Conservation (phyloP, 2,888 invertebrate species). For the Stratiomys singularior region DNA sequence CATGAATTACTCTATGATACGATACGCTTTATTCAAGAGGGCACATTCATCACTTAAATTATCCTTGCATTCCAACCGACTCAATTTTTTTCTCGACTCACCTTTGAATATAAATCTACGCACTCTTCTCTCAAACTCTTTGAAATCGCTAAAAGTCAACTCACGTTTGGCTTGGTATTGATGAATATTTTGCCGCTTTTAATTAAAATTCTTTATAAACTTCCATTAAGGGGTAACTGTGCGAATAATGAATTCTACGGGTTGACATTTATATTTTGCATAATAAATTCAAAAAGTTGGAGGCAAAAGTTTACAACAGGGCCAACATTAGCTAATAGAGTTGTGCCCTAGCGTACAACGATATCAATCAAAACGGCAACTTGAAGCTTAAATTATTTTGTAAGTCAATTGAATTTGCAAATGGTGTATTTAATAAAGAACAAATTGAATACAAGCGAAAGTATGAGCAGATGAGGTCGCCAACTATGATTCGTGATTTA, state of each 20-base stretch:
- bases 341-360: background rate
- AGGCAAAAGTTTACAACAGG: background rate
- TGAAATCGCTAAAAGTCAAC: conserved; percentile 4
- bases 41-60: too few relatives aligned
- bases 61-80: too few relatives aligned
- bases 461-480: too few relatives aligned
- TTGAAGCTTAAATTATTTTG: background rate
- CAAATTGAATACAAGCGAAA: background rate
- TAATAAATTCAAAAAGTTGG: conserved; percentile 24
- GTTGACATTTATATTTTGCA: conserved; percentile 41
- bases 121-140: too few relatives aligned
- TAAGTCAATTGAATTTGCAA: too few relatives aligned
- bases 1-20: too few relatives aligned
- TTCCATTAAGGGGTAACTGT: conserved; percentile 45
- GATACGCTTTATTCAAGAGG: too few relatives aligned
- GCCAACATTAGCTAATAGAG: conserved; percentile 7
- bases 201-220: conserved; percentile 46
- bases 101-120: too few relatives aligned
- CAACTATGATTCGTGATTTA: background rate
- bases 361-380: background rate
- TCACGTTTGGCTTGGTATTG: conserved; percentile 31
- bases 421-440: background rate
- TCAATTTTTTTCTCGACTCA: background rate
- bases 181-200: conserved; percentile 44
- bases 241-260: conserved; percentile 45